phyloP scores from a whole-genome alignment of 2,888 invertebrate genomes.

The Cryptocheilus praepositus region DNA sequence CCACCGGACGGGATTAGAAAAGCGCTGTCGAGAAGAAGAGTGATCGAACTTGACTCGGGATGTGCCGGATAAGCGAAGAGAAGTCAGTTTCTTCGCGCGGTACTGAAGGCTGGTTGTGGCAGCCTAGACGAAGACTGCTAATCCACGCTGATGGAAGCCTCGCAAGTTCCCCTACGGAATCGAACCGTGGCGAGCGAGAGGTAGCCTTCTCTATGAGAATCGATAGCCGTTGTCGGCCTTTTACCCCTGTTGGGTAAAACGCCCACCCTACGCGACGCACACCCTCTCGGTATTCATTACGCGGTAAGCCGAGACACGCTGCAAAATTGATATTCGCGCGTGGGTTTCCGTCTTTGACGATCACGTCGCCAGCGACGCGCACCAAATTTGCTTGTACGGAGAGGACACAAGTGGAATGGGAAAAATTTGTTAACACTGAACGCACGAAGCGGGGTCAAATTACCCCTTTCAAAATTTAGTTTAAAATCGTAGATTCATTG shows the following conservation, averaged over 20 bases:
- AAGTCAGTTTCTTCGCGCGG: slow-evolving; percentile 9
- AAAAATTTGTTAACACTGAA: too few species aligned
- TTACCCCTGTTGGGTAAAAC: slow-evolving; percentile 6
- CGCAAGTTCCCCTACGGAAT: slow-evolving; percentile 57
- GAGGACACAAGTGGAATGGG: too few species aligned
- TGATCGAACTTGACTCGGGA: slow-evolving; percentile 1
- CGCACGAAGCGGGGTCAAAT: too few species aligned
- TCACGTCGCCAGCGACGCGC: too few species aligned
- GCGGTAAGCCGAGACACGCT: slow-evolving; percentile 19
- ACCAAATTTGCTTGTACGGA: too few species aligned
- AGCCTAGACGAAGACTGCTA: slow-evolving; percentile 60
- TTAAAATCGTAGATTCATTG: too few species aligned
- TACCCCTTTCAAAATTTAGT: too few species aligned
- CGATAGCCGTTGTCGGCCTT: slow-evolving; percentile 48
- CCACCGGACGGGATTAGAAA: too few species aligned
- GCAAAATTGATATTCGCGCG: slow-evolving; percentile 33
- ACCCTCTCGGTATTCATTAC: slow-evolving; percentile 43
- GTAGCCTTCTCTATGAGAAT: slow-evolving; percentile 43
- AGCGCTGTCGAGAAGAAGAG: not conserved
- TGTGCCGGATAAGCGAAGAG: not conserved
- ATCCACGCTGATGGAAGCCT: slow-evolving; percentile 67
- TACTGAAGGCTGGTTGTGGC: slow-evolving; percentile 9
- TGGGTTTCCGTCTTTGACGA: slow-evolving; percentile 10
- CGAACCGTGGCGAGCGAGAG: slow-evolving; percentile 36
- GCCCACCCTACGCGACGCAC: not conserved